Evolutionary conservation across 2,888 invertebrate species (phyloP), one percentile per base, ranked within the genome.

Genomic region (Ischnura elegans): DNA sequence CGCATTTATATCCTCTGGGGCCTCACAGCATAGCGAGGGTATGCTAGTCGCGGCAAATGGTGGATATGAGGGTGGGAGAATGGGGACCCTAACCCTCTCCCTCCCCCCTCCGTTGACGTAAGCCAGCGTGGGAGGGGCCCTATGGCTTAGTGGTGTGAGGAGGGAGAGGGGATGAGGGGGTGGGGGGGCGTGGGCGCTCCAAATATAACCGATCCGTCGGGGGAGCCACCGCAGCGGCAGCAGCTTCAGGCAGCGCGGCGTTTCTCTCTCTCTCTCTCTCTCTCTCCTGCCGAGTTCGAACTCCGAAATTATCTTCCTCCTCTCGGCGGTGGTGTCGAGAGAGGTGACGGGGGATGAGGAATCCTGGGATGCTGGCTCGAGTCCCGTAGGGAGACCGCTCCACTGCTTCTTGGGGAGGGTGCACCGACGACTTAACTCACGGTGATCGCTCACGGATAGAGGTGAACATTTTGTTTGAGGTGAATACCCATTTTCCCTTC

Each of bases 211-310:
- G 76, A 76, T 36, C 76, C 10, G 10, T 76, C 8, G 76, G 76
- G 76, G 76, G 76, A 76, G 76, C 76, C 76, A 76, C 76, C 36
- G 76, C 76, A 36, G 61, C 61, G 8, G 61, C 61, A 47, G 76
- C 76, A 36, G 61, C 61, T 3, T 21, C 61, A 51, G 25, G 61
- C 61, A 61, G 61, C 6, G 47, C 6, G 61, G n/a, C n/a, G n/a
- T n/a, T n/a, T n/a, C n/a, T n/a, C n/a, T n/a, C n/a, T n/a, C n/a
- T n/a, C n/a, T n/a, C n/a, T n/a, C n/a, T n/a, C n/a, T n/a, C n/a
- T 29, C 29, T 76, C 76, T 76, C 76, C 76, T 76, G 76, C 76
- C 76, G 76, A 76, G 76, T 76, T 76, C 76, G 76, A 76, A 76
- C 76, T 76, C 76, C 36, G 76, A 76, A 76, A 76, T 76, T 76